Evolutionary conservation across 2,797 vertebrate genomes (phyloP).

Genomic region (Muraenolepis orangiensis): DNA sequence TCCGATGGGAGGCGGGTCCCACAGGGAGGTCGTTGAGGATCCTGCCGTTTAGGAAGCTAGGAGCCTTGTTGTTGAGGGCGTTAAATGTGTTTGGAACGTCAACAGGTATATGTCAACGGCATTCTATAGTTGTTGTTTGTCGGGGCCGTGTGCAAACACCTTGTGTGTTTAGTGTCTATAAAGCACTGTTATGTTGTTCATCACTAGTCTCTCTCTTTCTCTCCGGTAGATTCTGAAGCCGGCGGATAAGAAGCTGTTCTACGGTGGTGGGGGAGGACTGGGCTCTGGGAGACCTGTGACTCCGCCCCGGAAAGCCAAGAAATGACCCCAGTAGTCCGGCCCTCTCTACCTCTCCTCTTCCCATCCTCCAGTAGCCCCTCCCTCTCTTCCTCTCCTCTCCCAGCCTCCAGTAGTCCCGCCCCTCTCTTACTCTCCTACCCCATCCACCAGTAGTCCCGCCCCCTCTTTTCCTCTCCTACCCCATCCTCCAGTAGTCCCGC

Average conservation of each 20-base stretch:
- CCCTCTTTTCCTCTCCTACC: slow-evolving; percentile 40
- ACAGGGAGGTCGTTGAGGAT: too few relatives aligned
- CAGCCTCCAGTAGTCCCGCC: slow-evolving; percentile 54
- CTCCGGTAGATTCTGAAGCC: slow-evolving; percentile 76
- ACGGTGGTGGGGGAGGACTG: slow-evolving; percentile 61
- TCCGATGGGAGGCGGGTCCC: too few relatives aligned
- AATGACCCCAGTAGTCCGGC: slow-evolving; percentile 65
- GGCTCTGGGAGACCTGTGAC: slow-evolving; percentile 77
- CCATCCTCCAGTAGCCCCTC: not conserved
- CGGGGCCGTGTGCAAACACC: too few relatives aligned
- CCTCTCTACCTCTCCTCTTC: slow-evolving; percentile 31
- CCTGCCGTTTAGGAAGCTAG: too few relatives aligned
- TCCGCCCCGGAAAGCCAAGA: slow-evolving; percentile 81
- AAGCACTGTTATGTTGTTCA: not conserved
- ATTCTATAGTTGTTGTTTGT: not conserved
- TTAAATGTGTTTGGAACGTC: too few relatives aligned
- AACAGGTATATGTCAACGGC: too few relatives aligned
- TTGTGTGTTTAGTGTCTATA: not conserved
- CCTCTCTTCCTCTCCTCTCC: slow-evolving; percentile 32
- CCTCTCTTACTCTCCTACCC: slow-evolving; percentile 63
- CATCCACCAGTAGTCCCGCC: slow-evolving; percentile 24
- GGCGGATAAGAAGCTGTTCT: slow-evolving; percentile 80
- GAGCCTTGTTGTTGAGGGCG: too few relatives aligned
- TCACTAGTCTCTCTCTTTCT: not conserved
- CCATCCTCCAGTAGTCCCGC: slow-evolving; percentile 7